Base-by-base conservation (phyloP, 2,797 vertebrate genomes). In the Hydrophis major region DNA sequence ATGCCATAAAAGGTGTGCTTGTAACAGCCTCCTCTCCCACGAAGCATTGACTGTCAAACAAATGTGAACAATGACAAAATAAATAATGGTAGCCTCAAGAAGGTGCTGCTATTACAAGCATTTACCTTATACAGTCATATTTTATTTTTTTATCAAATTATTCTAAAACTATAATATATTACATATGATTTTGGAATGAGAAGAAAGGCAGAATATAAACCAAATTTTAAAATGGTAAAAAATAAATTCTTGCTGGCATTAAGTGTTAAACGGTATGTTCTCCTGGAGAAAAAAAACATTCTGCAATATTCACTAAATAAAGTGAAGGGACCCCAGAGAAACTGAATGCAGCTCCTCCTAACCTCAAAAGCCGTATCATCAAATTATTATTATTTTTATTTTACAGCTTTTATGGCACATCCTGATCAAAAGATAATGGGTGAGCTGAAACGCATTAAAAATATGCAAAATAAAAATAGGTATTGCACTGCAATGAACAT, bases 1-100 rank as follows among this genome's bases (percentile, higher is more conserved):
- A 99, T 99, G 4, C 99, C 99, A 0, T 99, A 99, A 96, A 99
- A 99, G 0, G 98, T 99, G 97, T 99, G 99, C 90, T 99, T 99
- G 97, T 99, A 99, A 95, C 99, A 99, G 78, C 99, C 99, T 90
- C 99, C 99, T 95, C 99, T 97, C 16, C 99, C 99, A 91, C 99
- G 98, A 47, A 99, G 96, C 99, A 99, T 99, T 0, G 99, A 98
- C 99, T 99, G 69, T 66, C 88, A 94, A n/a, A 28, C 66, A 90
- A 32, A 91, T 88, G 0, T 59, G 0, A 10, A 20, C 20, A 14
- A 90, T 1, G 5, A 7, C 12, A 53, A 56, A 0, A 37, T 53
- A 90, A 28, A 55, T 20, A 42, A 89, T 0, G 47, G 56, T 22
- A 20, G 7, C 13, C 12, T 74, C 8, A 50, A 61, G 1, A 7